A percentile compares a stretch with the other conserved stretches of the same genome.
phyloP scores from a whole-genome alignment of 2,888 invertebrate genomes.

The Hesperia comma region DNA sequence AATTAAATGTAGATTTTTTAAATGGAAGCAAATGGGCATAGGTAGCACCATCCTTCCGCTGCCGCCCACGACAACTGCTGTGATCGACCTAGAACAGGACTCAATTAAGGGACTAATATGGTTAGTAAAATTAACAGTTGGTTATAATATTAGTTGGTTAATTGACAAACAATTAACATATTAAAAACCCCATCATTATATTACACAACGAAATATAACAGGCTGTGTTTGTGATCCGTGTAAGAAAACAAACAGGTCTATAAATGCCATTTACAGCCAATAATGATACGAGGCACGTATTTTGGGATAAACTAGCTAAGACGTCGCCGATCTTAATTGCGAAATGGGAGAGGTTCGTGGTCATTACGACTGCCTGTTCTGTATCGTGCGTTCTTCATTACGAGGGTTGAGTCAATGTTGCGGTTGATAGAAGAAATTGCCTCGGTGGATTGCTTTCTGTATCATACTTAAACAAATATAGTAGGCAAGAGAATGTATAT shows the following conservation, averaged over 20 bases:
- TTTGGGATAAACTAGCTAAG: constrained; percentile 79
- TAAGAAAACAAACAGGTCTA: constrained; percentile 61
- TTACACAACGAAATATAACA: neutral
- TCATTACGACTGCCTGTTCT: constrained; percentile 70
- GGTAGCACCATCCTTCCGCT: too few relatives aligned
- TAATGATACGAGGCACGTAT: constrained; percentile 81
- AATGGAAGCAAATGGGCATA: too few relatives aligned
- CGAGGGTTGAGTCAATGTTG: constrained; percentile 65
- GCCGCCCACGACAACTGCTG: too few relatives aligned
- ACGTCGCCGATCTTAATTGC: constrained; percentile 81
- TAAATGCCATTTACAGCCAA: constrained; percentile 69
- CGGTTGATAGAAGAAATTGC: constrained; percentile 30
- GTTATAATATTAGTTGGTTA: too few relatives aligned
- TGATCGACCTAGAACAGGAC: too few relatives aligned
- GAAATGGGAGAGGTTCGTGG: constrained; percentile 62
- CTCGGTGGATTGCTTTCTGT: constrained; percentile 13
- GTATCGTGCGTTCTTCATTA: constrained; percentile 71
- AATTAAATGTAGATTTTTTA: too few relatives aligned
- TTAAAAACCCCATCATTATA: neutral
- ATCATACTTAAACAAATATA: neutral
- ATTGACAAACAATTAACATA: neutral
- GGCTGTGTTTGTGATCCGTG: constrained; percentile 42
- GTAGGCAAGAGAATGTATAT: too few relatives aligned
- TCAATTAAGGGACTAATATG: too few relatives aligned
- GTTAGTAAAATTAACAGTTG: too few relatives aligned